Base-by-base conservation (phyloP, 2,113 vertebrate genomes). In the Sisor rabdophorus region DNA sequence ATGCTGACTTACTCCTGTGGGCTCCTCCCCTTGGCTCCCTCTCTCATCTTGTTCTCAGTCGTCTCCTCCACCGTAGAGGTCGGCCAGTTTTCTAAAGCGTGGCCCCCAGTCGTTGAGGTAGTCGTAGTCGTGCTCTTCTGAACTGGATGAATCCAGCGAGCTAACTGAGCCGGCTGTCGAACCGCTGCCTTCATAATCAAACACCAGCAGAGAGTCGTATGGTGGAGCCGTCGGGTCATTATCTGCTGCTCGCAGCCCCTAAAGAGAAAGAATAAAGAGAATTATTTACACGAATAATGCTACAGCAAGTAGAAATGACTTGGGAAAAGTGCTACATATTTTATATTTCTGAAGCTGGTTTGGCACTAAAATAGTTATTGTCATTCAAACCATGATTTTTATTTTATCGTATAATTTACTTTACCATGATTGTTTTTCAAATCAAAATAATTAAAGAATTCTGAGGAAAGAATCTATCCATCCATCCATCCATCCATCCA, bases 161-260 rank as follows among this genome's bases (percentile, higher is more conserved):
- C 97, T 99, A 91, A 99, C 94, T 0, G 97, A 95, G 61, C 94
- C 93, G 0, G 94, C 96, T 11, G 96, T 96, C 0, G 96, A 99
- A n/a, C 97, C 96, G 0, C 92, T 96, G 84, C 97, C 97, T 87
- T 98, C 96, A 0, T 98, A 98, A 89, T 98, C 97, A 0, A 98
- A 98, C 87, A 98, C 97, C 79, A 98, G 93, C 87, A 98, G 92
- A 89, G 97, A 73, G 82, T 99, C 97, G 0, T 98, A 98, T 0
- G 97, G 97, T 0, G 96, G 96, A 0, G 96, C 96, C 0, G 95
- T 97, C 82, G 96, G 96, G 89, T 98, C 96, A 0, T 93, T 95
- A 84, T 98, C 96, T 0, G 96, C 96, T 0, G 95, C 95, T 75
- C 95, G 91, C 88, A 98, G 89, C 85, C 96, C 96, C 97, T 98